Base-by-base conservation (phyloP, 2,113 vertebrate genomes). In the Taurulus bubalis region DNA sequence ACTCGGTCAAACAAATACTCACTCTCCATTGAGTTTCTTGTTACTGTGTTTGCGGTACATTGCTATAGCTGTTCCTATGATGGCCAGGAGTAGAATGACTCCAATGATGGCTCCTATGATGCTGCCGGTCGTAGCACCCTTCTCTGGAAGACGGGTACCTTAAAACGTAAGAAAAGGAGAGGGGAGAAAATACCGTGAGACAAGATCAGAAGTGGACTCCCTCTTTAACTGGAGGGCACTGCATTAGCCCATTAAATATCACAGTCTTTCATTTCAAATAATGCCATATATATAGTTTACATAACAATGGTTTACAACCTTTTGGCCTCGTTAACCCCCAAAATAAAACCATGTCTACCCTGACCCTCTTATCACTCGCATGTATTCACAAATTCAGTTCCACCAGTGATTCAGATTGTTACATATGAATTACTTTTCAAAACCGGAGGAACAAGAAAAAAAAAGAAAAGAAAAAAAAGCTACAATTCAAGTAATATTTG, bases 91-190 rank as follows among this genome's bases (percentile, higher is more conserved):
- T 2, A 97, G 64, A 56, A 98, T 93, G 62, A 93, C 90, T 0
- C 95, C 96, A 0, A 97, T 96, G 82, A 98, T 95, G 70, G 82
- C 95, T 2, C 96, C 97, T 1, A 97, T 96, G 87, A 97, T 96
- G 67, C 79, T 93, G 1, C 96, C 96, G 0, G 96, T 96, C 34
- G 95, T 87, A 0, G 94, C n/a, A 0, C 95, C 96, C 0, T 92
- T 94, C 4, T 75, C 82, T 0, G 88, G 79, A 72, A 93, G 88
- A 60, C 91, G 89, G 1, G 47, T 90, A 2, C 76, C 96, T 95
- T 92, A 34, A 72, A 36, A 80, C n/a, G 47, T 7, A 36, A 38
- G 26, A 63, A 42, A 8, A 40, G 10, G 11, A 34, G 59, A 4
- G 47, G 42, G 30, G n/a, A 36, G 14, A 32, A 30, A 34, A 66